Conservation (phyloP, 2,888 invertebrate genomes). For the Hoplodrina ambigua region DNA sequence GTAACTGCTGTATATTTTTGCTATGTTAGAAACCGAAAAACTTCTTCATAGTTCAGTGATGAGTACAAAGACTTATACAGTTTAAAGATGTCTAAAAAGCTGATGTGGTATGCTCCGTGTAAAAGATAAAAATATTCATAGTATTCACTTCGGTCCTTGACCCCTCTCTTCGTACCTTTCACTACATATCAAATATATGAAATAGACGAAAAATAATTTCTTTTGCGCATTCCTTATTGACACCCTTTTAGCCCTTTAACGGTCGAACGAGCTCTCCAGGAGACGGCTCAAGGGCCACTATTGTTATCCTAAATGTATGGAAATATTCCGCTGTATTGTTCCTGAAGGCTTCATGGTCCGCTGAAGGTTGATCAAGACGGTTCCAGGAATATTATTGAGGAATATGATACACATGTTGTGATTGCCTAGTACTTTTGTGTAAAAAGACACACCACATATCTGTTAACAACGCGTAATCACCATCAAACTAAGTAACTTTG, state of each 20-base stretch:
- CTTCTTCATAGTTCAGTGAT: no score
- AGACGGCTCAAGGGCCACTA: slow-evolving; percentile 26
- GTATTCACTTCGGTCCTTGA: neutral
- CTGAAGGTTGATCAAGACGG: slow-evolving; percentile 5
- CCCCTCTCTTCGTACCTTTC: neutral
- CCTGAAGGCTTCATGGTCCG: slow-evolving; percentile 6
- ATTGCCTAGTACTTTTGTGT: neutral
- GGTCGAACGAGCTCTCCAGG: slow-evolving; percentile 25
- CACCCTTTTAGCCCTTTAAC: slow-evolving; percentile 54
- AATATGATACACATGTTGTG: slow-evolving; percentile 22
- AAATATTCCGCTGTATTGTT: slow-evolving; percentile 40
- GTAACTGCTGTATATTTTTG: no score
- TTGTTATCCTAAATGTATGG: slow-evolving; percentile 51
- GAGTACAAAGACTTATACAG: no score
- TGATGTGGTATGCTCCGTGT: no score
- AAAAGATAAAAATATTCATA: no score
- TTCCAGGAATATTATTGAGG: slow-evolving; percentile 11
- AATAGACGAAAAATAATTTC: slow-evolving; percentile 46
- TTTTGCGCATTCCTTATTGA: slow-evolving; percentile 50
- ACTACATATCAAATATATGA: slow-evolving; percentile 28
- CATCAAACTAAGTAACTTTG: no score
- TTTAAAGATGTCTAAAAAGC: no score
- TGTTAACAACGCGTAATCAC: no score
- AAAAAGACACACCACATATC: no score
- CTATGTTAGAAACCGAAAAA: no score